Percentiles rank a stretch among this genome's conserved stretches.
These are phyloP conservation scores for Parauchenoglanis punctatus DNA, from an alignment of 2,797 vertebrate genomes.

Conservation along the genomic window DNA sequence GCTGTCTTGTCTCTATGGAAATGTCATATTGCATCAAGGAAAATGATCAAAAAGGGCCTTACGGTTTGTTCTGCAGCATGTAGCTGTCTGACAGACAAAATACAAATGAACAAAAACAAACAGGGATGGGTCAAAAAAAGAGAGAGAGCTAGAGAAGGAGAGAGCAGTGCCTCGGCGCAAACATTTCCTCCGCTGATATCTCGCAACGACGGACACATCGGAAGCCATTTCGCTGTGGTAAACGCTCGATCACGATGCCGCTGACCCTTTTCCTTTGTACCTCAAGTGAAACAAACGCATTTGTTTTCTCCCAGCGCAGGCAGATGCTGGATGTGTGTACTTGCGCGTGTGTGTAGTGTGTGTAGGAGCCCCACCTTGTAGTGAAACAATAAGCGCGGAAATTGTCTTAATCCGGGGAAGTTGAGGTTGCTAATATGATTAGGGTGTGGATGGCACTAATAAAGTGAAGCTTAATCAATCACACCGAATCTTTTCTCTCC, in stretches of 20 bases:
- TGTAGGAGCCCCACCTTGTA: slow-evolving; percentile 49
- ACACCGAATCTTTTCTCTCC: slow-evolving; percentile 84
- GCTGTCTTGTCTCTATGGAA: slow-evolving; percentile 26
- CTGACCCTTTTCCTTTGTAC: slow-evolving; percentile 54
- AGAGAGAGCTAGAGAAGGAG: neutral
- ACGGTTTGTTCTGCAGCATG: neutral
- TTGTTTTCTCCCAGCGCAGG: slow-evolving; percentile 38
- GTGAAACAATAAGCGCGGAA: slow-evolving; percentile 74
- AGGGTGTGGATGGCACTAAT: slow-evolving; percentile 85
- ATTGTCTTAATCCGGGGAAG: slow-evolving; percentile 75
- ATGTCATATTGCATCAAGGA: slow-evolving; percentile 35
- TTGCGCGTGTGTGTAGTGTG: slow-evolving; percentile 18
- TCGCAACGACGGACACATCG: neutral
- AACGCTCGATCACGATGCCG: slow-evolving; percentile 43
- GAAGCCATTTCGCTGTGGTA: slow-evolving; percentile 29
- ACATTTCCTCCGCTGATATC: slow-evolving; percentile 29
- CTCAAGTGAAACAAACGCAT: slow-evolving; percentile 46
- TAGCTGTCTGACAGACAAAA: neutral
- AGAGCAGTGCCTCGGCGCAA: neutral
- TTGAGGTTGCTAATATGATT: slow-evolving; percentile 76
- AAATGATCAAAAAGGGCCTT: neutral
- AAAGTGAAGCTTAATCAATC: slow-evolving; percentile 96
- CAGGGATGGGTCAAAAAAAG: neutral
- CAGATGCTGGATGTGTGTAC: slow-evolving; percentile 51
- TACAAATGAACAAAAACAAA: slow-evolving; percentile 19